Base-by-base conservation (phyloP, 2,888 invertebrate species). In the Troglohyphantes excavatus region DNA sequence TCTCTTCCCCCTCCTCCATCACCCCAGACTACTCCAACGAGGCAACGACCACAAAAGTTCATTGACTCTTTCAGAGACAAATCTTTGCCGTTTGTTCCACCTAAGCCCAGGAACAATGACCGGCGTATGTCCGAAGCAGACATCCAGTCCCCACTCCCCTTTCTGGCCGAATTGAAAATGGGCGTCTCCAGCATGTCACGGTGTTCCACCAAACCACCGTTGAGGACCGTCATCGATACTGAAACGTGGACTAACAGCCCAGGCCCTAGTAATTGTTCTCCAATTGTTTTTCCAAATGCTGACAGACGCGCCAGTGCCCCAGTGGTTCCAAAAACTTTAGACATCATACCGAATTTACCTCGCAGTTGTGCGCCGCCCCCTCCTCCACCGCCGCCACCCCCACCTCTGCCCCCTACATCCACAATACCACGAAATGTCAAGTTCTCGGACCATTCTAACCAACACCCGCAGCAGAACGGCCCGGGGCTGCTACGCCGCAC, bases 381-480 rank as follows among this genome's bases (percentile, higher is more conserved):
- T 5, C 89, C 89, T 2, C 85, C 90, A 3, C 82, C 90, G 29
- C 85, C 76, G 3, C 87, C 88, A 26, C 90, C 91, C 23, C 91
- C 90, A 19, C 91, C 91, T n/a, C 84, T 90, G 21, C 91, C 87
- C 13, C 43, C 81, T 61, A 59, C 78, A 9, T 75, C 90, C 70
- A 79, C 84, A 61, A 46, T 90, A 73, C 29, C 87, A 73, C 68
- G 68, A 39, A 68, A 13, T 43, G 61, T 63, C n/a, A 82, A 70
- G 26, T 72, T 85, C 23, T 46, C 63, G 7, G 88, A 89, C 29
- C 89, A 86, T 53, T 97, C 97, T 0, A 96, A 96, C 92, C 95
- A 97, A 46, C 96, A 96, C 86, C 97, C 97, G 92, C 95, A 95
- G 91, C 63, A 72, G n/a, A 61, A 85, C 19, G 26, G 76, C 11